phyloP scores from a whole-genome alignment of 1,140 invertebrate species.

The Drosophila burlai region DNA sequence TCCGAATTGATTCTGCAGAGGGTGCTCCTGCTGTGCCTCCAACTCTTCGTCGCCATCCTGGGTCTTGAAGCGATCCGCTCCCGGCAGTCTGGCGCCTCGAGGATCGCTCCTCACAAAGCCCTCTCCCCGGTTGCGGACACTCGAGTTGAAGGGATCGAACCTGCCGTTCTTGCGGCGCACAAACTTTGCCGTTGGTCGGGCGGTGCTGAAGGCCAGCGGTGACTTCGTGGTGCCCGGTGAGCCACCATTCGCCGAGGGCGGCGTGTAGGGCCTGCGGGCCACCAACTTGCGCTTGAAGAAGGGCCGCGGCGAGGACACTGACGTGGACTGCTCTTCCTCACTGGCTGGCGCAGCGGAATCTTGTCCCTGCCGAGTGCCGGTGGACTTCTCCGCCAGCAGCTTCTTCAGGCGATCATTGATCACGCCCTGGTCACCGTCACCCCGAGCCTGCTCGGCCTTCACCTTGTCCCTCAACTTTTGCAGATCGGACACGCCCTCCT shows the following conservation, averaged over 20 bases:
- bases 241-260: slow-evolving; percentile 20
- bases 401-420: slow-evolving; percentile 67
- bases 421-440: slow-evolving; percentile 62
- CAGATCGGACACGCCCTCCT: slow-evolving; percentile 48
- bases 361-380: slow-evolving; percentile 1
- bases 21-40: slow-evolving; percentile 18
- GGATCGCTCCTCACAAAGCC: slow-evolving; percentile 78
- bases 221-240: slow-evolving; percentile 29
- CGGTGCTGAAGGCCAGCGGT: slow-evolving; percentile 31
- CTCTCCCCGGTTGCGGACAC: slow-evolving; percentile 64
- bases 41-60: slow-evolving; percentile 85
- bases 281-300: slow-evolving; percentile 74
- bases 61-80: slow-evolving; percentile 61
- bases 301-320: slow-evolving; percentile 38
- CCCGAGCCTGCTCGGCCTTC: slow-evolving; percentile 60
- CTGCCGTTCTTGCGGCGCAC: slow-evolving; percentile 75
- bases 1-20: slow-evolving; percentile 28
- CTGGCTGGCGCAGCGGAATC: not conserved
- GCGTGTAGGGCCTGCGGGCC: slow-evolving; percentile 63
- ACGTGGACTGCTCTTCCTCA: slow-evolving; percentile 6
- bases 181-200: slow-evolving; percentile 67
- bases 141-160: slow-evolving; percentile 78
- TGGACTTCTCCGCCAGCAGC: slow-evolving; percentile 48
- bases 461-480: slow-evolving; percentile 70
- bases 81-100: slow-evolving; percentile 55